Evolutionary conservation across 2,888 invertebrate genomes (phyloP), one percentile per base, ranked within the genome.

Genomic region (Cistogaster globosa): DNA sequence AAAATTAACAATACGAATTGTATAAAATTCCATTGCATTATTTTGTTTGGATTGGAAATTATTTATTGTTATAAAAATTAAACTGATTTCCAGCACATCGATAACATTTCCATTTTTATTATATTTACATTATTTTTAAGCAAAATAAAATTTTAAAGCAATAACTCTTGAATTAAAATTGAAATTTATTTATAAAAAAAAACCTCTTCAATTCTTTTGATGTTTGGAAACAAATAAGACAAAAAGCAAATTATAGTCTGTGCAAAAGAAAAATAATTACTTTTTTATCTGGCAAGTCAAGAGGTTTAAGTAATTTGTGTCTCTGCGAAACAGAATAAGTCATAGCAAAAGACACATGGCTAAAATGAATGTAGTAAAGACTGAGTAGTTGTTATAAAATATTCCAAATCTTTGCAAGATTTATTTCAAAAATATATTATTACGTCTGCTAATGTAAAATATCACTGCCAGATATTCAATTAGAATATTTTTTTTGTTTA

Each of bases 231-330:
- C 58, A 65, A 71, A 76, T 65, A 71, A 71, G 38, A 76, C 16
- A 20, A 53, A 65, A 63, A 18, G 11, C 51, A 62, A 32, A 74
- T 14, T 20, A 48, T 16, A n/a, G 18, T 62, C 32, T 12, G 20
- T 51, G 32, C 67, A 62, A 81, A 62, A 22, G 60, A 20, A 69
- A 69, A 55, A 69, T 76, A 75, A 82, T 82, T 76, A 58, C 69
- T 63, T 69, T 48, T 76, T 75, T 63, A 82, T 76, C 75, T 75
- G 4, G 11, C 12, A 74, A 74, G 69, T 82, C 76, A 72, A 83
- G 82, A 71, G 82, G 58, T 65, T 62, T 45, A 32, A 71, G 60
- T 55, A 45, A 16, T 58, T 71, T 82, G n/a, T 63, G 12, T 69
- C 55, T 68, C 16, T 26, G 20, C 9, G 0, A 48, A 55, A 16